These are phyloP conservation scores for Psittacus erithacus DNA, from an alignment of 2,113 vertebrate genomes.

Conservation along the genomic window DNA sequence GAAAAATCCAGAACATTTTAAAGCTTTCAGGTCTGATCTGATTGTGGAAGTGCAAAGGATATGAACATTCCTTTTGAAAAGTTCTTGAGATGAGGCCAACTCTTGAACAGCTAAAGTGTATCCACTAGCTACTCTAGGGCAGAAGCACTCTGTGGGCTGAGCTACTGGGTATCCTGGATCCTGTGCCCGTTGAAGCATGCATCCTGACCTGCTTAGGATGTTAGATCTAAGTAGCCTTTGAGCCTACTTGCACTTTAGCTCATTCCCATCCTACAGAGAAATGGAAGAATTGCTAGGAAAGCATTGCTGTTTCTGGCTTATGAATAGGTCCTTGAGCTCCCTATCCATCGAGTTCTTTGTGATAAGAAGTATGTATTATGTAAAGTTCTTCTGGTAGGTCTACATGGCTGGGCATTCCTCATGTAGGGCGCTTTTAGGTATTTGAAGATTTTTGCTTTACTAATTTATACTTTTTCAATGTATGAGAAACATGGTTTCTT, in stretches of 20 bases:
- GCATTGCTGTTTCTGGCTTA: not conserved
- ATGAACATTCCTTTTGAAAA: not conserved
- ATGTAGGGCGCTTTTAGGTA: not conserved
- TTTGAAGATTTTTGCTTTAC: not conserved
- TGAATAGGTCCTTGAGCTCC: not conserved
- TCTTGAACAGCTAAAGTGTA: not conserved
- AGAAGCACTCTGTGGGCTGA: not conserved
- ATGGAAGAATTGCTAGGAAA: fast-evolving
- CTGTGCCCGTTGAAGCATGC: fast-evolving
- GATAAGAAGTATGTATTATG: not conserved
- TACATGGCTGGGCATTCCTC: not conserved
- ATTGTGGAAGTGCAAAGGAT: not conserved
- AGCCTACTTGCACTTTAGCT: not conserved
- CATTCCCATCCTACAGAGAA: not conserved
- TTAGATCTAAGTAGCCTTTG: not conserved
- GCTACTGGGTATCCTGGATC: not conserved
- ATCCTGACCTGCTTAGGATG: not conserved
- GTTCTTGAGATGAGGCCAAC: not conserved
- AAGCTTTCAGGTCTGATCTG: not conserved
- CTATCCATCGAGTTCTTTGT: not conserved
- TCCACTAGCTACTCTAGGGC: fast-evolving
- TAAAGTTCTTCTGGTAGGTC: not conserved
- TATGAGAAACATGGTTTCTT: not conserved
- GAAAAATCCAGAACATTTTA: not conserved
- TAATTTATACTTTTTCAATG: not conserved